Conservation (phyloP, 2,888 invertebrate species). For the Amphipyra berbera region DNA sequence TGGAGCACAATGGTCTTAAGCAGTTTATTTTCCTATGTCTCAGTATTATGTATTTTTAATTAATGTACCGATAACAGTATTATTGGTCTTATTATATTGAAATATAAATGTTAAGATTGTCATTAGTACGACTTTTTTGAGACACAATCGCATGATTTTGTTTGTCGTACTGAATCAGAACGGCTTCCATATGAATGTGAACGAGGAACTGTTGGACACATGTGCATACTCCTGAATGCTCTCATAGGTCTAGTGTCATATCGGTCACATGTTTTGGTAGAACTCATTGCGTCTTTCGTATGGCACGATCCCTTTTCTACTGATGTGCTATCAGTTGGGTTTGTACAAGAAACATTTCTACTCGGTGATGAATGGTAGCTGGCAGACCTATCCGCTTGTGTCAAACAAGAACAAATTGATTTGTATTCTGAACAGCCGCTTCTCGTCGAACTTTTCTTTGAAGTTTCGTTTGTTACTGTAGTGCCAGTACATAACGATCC, state of each 20-base stretch:
- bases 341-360: background rate
- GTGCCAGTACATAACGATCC: background rate
- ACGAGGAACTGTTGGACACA: slow-evolving; percentile 5
- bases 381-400: background rate
- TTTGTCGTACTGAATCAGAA: slow-evolving; percentile 25
- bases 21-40: too few relatives aligned
- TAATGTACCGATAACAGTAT: too few relatives aligned
- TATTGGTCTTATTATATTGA: too few relatives aligned
- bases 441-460: background rate
- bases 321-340: too few relatives aligned
- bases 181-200: background rate
- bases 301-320: background rate
- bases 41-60: too few relatives aligned
- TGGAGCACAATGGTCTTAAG: too few relatives aligned
- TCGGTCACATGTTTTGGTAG: background rate
- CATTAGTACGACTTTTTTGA: too few relatives aligned
- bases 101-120: too few relatives aligned
- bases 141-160: too few relatives aligned
- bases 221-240: background rate
- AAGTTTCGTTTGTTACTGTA: background rate
- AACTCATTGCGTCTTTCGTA: slow-evolving; percentile 3
- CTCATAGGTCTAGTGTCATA: slow-evolving; percentile 7
- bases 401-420: background rate
- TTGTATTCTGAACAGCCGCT: background rate
- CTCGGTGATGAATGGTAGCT: background rate